phyloP scores from a whole-genome alignment of 2,113 vertebrate species.

The Tor tambroides region DNA sequence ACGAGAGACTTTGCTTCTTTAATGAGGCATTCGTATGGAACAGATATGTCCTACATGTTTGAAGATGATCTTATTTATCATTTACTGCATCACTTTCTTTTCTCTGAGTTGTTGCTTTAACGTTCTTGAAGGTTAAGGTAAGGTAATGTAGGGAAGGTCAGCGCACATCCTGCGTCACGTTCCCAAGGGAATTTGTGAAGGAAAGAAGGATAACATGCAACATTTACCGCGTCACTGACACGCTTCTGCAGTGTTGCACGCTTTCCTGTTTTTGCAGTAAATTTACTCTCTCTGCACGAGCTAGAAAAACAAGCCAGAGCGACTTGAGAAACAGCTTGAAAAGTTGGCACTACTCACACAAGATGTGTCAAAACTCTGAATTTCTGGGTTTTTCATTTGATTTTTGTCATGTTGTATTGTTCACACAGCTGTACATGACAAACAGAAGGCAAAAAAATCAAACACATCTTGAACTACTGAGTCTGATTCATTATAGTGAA shows the following conservation, averaged over 20 bases:
- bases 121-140: background rate
- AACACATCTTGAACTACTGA: background rate
- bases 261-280: background rate
- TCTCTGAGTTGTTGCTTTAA: background rate
- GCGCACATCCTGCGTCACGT: background rate
- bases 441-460: background rate
- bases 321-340: conserved; percentile 7
- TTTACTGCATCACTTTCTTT: background rate
- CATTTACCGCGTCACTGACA: conserved; percentile 17
- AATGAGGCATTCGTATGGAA: background rate
- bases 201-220: conserved; percentile 37
- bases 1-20: conserved; percentile 6
- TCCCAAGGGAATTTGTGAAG: background rate
- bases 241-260: background rate
- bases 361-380: too few relatives aligned
- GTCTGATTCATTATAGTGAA: too few relatives aligned
- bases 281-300: background rate
- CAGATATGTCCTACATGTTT: background rate
- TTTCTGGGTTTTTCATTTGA: too few relatives aligned
- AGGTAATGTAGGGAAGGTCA: conserved; percentile 25
- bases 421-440: background rate
- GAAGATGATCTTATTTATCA: background rate
- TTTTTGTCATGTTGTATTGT: background rate
- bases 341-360: too few relatives aligned
- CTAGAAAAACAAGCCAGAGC: background rate